phyloP scores from a whole-genome alignment of 2,797 vertebrate genomes.

The Phrynocephalus guinanensis region DNA sequence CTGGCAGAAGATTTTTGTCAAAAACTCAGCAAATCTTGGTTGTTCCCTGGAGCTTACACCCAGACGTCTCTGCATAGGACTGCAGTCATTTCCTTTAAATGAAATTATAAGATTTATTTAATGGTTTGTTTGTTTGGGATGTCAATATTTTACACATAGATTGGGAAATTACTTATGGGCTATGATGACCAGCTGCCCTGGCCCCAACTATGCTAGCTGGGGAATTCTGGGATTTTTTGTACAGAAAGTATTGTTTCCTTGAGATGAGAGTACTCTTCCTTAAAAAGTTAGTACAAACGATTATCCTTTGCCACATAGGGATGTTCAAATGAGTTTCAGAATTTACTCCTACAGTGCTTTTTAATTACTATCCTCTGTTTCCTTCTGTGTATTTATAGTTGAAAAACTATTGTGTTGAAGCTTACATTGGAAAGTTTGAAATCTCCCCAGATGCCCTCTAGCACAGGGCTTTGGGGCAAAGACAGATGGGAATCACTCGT shows the following conservation, averaged over 20 bases:
- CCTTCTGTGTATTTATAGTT: neutral
- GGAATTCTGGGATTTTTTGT: too few relatives aligned
- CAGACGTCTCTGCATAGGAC: neutral
- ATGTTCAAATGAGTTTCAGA: neutral
- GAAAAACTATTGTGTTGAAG: neutral
- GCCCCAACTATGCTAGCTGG: too few relatives aligned
- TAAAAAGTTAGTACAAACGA: neutral
- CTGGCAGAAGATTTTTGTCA: neutral
- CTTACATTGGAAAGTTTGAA: neutral
- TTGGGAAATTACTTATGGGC: too few relatives aligned
- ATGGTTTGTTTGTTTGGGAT: neutral
- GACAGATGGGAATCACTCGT: neutral
- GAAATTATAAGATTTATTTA: neutral
- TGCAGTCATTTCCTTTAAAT: neutral
- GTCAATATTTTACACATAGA: neutral
- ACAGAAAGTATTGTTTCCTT: too few relatives aligned
- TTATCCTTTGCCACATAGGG: neutral
- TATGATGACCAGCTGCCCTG: too few relatives aligned
- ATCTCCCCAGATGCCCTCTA: accelerated
- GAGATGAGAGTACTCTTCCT: neutral
- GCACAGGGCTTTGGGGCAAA: neutral
- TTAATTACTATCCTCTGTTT: neutral
- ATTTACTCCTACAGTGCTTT: neutral
- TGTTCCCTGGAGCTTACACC: neutral
- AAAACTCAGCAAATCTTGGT: neutral